phyloP scores from a whole-genome alignment of 2,888 invertebrate genomes.

The Brachynemurus nebulosus region DNA sequence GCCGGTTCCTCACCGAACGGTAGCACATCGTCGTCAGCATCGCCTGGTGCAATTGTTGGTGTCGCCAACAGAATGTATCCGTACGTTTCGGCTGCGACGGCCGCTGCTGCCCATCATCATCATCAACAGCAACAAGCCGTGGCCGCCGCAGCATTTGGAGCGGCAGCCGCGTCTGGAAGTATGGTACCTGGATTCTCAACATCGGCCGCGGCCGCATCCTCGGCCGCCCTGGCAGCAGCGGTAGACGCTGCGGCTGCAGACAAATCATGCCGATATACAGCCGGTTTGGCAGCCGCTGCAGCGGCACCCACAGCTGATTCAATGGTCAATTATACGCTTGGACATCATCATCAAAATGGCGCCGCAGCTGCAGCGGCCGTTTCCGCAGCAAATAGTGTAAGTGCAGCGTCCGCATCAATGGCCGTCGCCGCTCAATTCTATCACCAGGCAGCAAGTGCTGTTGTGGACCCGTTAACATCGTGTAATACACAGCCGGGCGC shows the following conservation, averaged over 20 bases:
- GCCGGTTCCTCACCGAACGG: constrained; percentile 52
- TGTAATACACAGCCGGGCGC: constrained; percentile 51
- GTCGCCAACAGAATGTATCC: constrained; percentile 84
- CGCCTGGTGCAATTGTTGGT: constrained; percentile 41
- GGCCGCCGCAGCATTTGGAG: constrained; percentile 43
- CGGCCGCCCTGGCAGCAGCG: constrained; percentile 44
- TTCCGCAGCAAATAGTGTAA: constrained; percentile 50
- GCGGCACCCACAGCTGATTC: constrained; percentile 54
- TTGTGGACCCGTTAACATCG: constrained; percentile 67
- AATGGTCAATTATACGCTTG: constrained; percentile 70
- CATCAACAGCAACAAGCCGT: constrained; percentile 58
- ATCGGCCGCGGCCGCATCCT: constrained; percentile 34
- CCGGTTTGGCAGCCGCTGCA: constrained; percentile 45
- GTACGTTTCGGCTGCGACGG: constrained; percentile 60
- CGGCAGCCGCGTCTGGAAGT: constrained; percentile 50
- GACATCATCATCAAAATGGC: constrained; percentile 55
- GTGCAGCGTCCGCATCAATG: constrained; percentile 56
- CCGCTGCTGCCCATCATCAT: constrained; percentile 50
- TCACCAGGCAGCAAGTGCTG: constrained; percentile 69
- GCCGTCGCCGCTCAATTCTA: constrained; percentile 68
- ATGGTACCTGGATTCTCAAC: constrained; percentile 46
- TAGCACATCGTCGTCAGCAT: constrained; percentile 42
- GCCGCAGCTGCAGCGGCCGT: constrained; percentile 50
- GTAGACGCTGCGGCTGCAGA: constrained; percentile 56
- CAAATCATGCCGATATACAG: constrained; percentile 70